Evolutionary conservation across 2,797 vertebrate species (phyloP), one percentile per base, ranked within the genome.

Genomic region (Lemur catta): DNA sequence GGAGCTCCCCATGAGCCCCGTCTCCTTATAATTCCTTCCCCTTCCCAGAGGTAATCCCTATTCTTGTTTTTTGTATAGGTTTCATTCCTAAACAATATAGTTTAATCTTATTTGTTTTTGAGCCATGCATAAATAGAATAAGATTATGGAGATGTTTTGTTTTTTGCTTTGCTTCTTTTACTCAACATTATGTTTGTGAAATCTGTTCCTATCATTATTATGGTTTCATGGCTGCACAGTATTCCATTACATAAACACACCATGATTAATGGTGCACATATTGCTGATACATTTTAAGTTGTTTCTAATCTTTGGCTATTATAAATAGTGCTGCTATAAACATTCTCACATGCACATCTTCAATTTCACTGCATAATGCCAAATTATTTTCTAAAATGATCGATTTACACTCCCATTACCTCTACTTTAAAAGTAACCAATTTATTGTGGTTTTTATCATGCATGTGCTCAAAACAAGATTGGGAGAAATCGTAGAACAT

Each of bases 381-480:
- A 88, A 92, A 92, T 46, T 88, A 91, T 74, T 92, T 72, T 92
- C 63, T 76, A 92, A 88, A 92, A 52, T 80, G 55, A 92, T 95
- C 91, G 69, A 30, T 75, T 89, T 96, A 67, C 2, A 48, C n/a
- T 91, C 35, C 79, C 50, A 87, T 89, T 57, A 82, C 48, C 52
- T 84, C 63, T 87, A 35, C 18, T 85, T 89, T 88, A 85, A 90
- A 26, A 95, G 46, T 84, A 75, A 93, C 38, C 33, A 72, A 71
- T 85, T 57, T 79, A 91, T 26, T 55, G 18, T 57, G 26, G 28
- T 43, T 71, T 74, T 84, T 38, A 74, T 48, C 30, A 55, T 17
- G 24, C 26, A 41, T 82, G 22, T 86, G 35, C 30, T 94, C 33
- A 71, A 69, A 91, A 90, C 57, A 59, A 85, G 78, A 90, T 14